These are phyloP conservation scores for Timema podura DNA, from an alignment of 2,888 invertebrate species.

Conservation along the genomic window DNA sequence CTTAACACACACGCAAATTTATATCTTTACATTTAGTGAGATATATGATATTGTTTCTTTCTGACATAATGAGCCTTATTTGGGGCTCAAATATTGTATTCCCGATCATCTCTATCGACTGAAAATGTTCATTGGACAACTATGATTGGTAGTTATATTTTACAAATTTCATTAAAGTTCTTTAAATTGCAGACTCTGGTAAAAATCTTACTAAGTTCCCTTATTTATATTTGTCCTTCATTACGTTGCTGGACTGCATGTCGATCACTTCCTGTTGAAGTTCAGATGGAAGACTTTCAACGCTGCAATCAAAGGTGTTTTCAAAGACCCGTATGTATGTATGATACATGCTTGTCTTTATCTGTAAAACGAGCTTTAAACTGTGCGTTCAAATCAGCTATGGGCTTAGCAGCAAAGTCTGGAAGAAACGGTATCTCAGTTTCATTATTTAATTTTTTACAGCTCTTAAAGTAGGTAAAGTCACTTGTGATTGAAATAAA, in stretches of 20 bases:
- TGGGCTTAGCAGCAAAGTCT: background rate
- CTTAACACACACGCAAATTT: background rate
- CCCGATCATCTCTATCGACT: background rate
- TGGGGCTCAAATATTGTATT: slow-evolving; percentile 3
- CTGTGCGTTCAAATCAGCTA: background rate
- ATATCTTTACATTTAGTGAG: background rate
- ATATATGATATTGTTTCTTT: background rate
- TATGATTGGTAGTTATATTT: background rate
- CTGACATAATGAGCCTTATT: background rate
- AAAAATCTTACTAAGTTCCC: background rate
- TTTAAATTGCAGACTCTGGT: background rate
- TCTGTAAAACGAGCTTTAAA: background rate
- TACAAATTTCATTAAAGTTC: slow-evolving; percentile 2
- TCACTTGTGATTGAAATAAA: background rate
- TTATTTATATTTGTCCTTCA: background rate
- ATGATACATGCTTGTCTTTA: too few species aligned
- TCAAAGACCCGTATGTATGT: background rate
- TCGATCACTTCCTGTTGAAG: background rate
- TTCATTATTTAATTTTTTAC: background rate
- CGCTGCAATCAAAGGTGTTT: background rate
- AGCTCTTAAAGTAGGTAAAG: background rate
- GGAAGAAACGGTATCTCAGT: background rate
- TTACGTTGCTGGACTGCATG: slow-evolving; percentile 1
- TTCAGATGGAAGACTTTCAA: slow-evolving; percentile 7
- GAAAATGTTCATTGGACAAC: slow-evolving; percentile 1